Evolutionary conservation across 2,888 invertebrate species (phyloP).

Genomic region (Erebia palarica): DNA sequence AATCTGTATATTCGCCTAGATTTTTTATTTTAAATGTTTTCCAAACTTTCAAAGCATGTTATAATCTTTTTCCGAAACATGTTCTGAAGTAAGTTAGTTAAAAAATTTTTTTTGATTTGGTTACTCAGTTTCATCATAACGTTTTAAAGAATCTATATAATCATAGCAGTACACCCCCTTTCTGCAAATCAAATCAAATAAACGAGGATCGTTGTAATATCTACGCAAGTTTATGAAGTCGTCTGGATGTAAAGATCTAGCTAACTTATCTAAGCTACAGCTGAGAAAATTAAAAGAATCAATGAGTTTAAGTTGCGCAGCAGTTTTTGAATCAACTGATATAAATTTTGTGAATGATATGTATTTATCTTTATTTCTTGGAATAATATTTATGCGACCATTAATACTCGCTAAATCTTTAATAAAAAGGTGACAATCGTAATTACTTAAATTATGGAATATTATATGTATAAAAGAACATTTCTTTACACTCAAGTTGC

Average conservation of each 20-base stretch:
- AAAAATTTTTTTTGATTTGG: background rate
- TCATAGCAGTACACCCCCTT: background rate
- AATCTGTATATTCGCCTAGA: background rate
- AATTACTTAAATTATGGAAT: background rate
- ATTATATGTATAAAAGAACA: background rate
- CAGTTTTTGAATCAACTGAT: background rate
- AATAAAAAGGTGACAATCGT: conserved; percentile 3
- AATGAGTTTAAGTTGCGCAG: background rate
- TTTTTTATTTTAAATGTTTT: background rate
- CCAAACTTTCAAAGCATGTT: background rate
- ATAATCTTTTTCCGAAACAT: background rate
- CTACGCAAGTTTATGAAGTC: background rate
- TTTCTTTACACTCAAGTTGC: background rate
- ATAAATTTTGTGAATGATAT: conserved; percentile 2
- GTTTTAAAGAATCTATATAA: background rate
- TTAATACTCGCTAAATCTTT: background rate
- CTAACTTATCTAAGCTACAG: background rate
- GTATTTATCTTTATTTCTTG: conserved; percentile 2
- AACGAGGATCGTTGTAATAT: background rate
- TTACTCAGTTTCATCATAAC: background rate
- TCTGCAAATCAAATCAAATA: background rate
- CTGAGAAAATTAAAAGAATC: background rate
- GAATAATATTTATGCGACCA: background rate
- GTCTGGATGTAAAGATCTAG: background rate
- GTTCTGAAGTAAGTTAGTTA: background rate